Evolutionary conservation across 2,797 vertebrate genomes (phyloP).

Genomic region (Anableps anableps): DNA sequence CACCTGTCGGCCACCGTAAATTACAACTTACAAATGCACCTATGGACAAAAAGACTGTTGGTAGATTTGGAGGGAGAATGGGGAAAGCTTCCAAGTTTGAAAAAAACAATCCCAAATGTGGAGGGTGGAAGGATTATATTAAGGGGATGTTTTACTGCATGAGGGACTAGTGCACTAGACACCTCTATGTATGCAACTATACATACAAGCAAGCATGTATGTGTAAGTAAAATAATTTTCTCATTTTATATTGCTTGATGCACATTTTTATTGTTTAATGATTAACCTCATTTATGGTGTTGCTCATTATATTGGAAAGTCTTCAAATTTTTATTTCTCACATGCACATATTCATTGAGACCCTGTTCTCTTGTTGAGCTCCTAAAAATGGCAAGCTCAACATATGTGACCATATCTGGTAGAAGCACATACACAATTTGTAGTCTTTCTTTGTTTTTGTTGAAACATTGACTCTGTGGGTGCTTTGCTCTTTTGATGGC

Average conservation of each 20-base stretch:
- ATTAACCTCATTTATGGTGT: neutral
- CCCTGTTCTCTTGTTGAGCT: neutral
- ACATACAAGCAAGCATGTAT: neutral
- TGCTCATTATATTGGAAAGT: neutral
- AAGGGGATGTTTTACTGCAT: neutral
- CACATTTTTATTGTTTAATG: neutral
- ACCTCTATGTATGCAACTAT: no score
- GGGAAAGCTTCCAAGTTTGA: neutral
- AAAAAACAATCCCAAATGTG: neutral
- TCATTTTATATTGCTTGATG: neutral
- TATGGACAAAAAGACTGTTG: neutral
- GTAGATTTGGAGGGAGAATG: neutral
- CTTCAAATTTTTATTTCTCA: neutral
- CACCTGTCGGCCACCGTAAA: no score
- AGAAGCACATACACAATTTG: neutral
- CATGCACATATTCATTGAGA: neutral
- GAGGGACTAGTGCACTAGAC: neutral
- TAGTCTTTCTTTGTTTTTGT: conserved; percentile 2
- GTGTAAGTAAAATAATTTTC: no score
- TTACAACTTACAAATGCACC: neutral
- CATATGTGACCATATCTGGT: neutral
- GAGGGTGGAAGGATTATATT: neutral
- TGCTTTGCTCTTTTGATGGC: conserved; percentile 39
- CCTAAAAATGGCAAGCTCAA: neutral
- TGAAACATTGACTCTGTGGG: conserved; percentile 25